Percentiles rank a stretch among this genome's conserved stretches.
phyloP scores from a whole-genome alignment of 1,140 invertebrate genomes.

The Drosophila bipectinata region DNA sequence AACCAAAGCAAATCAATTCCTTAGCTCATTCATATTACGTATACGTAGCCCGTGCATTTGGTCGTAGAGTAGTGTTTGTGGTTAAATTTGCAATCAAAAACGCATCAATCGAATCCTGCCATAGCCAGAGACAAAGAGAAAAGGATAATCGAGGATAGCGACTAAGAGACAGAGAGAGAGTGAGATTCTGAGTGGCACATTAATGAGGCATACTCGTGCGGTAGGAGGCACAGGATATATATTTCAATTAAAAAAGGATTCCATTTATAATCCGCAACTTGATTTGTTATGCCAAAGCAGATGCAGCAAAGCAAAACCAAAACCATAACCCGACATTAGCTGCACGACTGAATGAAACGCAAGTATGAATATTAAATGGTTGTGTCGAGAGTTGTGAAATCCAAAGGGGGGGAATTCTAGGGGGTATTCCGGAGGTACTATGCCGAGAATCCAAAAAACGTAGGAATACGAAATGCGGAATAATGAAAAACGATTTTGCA shows the following conservation, averaged over 20 bases:
- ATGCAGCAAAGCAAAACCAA: constrained; percentile 33
- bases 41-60: constrained; percentile 34
- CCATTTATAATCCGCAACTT: constrained; percentile 65
- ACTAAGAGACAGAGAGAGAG: background rate
- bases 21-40: constrained; percentile 16
- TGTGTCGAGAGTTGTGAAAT: constrained; percentile 75
- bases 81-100: constrained; percentile 80
- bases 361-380: constrained; percentile 81
- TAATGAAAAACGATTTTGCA: constrained; percentile 74
- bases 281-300: constrained; percentile 71
- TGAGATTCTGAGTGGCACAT: constrained; percentile 32
- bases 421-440: background rate
- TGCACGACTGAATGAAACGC: constrained; percentile 72
- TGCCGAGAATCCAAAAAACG: constrained; percentile 17
- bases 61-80: constrained; percentile 56
- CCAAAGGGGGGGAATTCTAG: constrained; percentile 3
- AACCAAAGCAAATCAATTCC: constrained; percentile 13
- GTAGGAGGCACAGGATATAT: constrained; percentile 42
- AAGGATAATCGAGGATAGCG: background rate
- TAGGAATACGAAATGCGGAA: constrained; percentile 38
- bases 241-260: constrained; percentile 83
- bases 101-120: constrained; percentile 69
- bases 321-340: constrained; percentile 64
- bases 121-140: constrained; percentile 15
- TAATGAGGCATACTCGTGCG: constrained; percentile 65